Evolutionary conservation across 2,888 invertebrate species (phyloP), one percentile per base, ranked within the genome.

Genomic region (Exephanes ischioxanthus): DNA sequence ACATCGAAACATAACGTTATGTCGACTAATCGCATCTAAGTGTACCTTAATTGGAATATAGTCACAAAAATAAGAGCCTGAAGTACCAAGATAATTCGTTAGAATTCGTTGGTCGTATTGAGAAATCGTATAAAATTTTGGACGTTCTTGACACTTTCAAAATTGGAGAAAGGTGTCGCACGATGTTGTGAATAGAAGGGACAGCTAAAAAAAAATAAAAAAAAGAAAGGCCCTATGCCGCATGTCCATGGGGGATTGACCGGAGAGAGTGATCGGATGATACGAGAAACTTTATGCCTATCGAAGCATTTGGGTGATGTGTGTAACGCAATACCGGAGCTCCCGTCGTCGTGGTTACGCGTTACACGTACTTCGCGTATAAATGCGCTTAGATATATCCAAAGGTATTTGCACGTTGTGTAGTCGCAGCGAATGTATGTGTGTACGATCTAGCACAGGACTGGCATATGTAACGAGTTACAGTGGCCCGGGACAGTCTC

Each of bases 381-480:
- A 70, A 22, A 48, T 14, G 58, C 26, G 22, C 26, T 22, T 58
- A 55, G 1, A 19, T 72, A 30, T 55, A n/a, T 37, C 26, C 22
- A 6, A 14, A 45, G 33, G 19, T 9, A 6, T 53, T 53, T 22
- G 63, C 63, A n/a, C 16, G 45, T 22, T 41, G 5, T 58, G 72
- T 22, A n/a, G 41, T 2, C 26, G 41, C 26, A n/a, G 11, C 48
- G 33, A 51, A 53, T 51, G 16, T 63, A 22, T 61, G 33, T 68
- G 76, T 70, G 75, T 77, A 78, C 67, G 83, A 84, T 66, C 67
- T 70, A 80, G 84, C 51, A 75, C 77, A 51, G 19, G 58, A 41
- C 26, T 58, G 51, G 86, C 84, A 86, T 87, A 61, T 85, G 80
- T 84, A 87, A 87, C 86, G 63, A 87, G 84, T 37, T 76, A 58